Conservation (phyloP, 2,797 vertebrate genomes). For the Myotis findleyi region DNA sequence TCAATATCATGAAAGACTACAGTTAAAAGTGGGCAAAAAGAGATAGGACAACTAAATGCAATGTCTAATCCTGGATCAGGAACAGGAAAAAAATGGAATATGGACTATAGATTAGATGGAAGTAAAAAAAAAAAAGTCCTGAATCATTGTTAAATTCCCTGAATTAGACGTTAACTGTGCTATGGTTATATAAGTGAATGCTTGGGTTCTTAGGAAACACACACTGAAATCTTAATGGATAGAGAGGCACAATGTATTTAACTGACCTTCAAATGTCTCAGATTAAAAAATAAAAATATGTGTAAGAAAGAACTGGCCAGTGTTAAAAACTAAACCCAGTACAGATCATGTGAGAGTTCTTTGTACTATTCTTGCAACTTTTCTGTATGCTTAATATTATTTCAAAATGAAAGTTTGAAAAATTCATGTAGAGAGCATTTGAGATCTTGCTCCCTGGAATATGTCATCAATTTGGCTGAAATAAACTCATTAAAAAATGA, state of each 20-base stretch:
- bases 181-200: background rate
- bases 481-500: background rate
- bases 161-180: background rate
- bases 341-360: background rate
- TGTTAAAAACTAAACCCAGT: background rate
- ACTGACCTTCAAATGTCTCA: background rate
- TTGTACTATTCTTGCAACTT: background rate
- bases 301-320: background rate
- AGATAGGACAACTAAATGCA: background rate
- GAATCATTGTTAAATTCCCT: background rate
- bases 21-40: background rate
- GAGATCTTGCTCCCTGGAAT: background rate
- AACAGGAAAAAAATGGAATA: background rate
- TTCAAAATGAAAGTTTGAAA: background rate
- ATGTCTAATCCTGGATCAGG: background rate
- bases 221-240: background rate
- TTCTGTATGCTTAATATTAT: background rate
- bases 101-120: background rate
- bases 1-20: background rate
- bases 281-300: no score
- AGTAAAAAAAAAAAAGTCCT: no score
- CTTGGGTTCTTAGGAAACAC: background rate
- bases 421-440: background rate
- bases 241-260: background rate
- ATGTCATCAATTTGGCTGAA: background rate